Conservation (phyloP, 2,888 invertebrate species). For the Lasioglossum oenotherae region DNA sequence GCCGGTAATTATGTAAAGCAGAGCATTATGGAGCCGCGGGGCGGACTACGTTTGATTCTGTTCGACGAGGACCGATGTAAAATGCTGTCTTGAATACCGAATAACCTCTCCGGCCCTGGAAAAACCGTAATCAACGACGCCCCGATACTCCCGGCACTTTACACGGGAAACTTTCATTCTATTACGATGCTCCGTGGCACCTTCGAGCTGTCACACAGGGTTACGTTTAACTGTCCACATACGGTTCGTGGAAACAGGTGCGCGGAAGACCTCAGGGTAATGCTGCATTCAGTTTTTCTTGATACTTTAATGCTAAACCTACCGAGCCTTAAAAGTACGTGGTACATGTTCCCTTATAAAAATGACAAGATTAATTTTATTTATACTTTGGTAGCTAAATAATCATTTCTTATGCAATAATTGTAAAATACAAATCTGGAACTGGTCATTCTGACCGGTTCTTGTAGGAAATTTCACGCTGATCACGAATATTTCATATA, state of each 20-base stretch:
- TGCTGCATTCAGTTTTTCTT: neutral
- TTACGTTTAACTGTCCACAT: neutral
- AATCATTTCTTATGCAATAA: no score
- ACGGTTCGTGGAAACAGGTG: neutral
- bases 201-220: neutral
- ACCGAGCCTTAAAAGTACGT: no score
- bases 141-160: neutral
- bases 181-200: neutral
- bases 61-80: constrained; percentile 31
- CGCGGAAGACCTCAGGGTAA: accelerated
- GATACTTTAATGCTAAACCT: no score
- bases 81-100: constrained; percentile 31
- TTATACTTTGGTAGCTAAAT: no score
- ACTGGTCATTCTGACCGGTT: no score
- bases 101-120: neutral
- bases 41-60: constrained; percentile 16
- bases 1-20: constrained; percentile 49
- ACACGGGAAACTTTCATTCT: neutral
- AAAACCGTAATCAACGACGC: constrained; percentile 16
- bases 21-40: constrained; percentile 25
- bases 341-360: no score
- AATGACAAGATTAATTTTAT: no score
- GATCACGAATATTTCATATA: no score
- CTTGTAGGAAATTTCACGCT: no score
- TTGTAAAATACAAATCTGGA: no score